Evolutionary conservation across 30 jellyfish, hydroid and myxozoan species (phyloP), one percentile per base, ranked within the genome.

Genomic region (Chironex yamaguchii): DNA sequence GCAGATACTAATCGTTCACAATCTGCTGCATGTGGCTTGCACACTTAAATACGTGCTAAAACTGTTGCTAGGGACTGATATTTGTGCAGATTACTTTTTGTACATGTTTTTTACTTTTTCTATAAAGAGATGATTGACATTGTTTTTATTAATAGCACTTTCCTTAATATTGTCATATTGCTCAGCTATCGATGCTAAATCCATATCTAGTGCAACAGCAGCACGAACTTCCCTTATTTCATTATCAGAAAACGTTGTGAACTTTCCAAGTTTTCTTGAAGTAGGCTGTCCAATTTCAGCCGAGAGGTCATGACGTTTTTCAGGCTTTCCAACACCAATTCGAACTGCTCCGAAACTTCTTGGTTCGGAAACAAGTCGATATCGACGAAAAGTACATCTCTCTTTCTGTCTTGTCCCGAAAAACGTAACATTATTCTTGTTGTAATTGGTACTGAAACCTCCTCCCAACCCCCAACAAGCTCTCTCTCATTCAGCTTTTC

Each of bases 11-110:
- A 32, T 32, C 81, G 33, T 30, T 67, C 81, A 29, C 81, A 67
- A 67, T 67, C 81, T 34, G 68, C 81, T 67, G 81, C 33, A 33
- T n/a, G 81, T 65, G 79, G 79, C 21, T 28, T 13, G 79, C 62
- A 28, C 4, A n/a, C 54, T 24, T 26, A 23, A 65, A 65, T 65
- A 52, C 79, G 79, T 13, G 63, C 79, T 24, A 65, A 6, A 6
- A n/a, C 62, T 25, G 3, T 9, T 65, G 4, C 3, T 26, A 28
- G 11, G 52, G 13, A 22, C 2, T 6, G 28, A 28, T 65, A 65
- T 28, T 53, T 53, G 21, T 53, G 14, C 63, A 14, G 79, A 3
- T 3, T 65, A 28, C 12, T 54, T 14, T 31, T 54, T 25, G 24
- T 14, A 21, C 79, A 65, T 2, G 31, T 13, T 3, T 23, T 13